phyloP scores from a whole-genome alignment of 2,113 vertebrate genomes.

The Colinus virginianus region DNA sequence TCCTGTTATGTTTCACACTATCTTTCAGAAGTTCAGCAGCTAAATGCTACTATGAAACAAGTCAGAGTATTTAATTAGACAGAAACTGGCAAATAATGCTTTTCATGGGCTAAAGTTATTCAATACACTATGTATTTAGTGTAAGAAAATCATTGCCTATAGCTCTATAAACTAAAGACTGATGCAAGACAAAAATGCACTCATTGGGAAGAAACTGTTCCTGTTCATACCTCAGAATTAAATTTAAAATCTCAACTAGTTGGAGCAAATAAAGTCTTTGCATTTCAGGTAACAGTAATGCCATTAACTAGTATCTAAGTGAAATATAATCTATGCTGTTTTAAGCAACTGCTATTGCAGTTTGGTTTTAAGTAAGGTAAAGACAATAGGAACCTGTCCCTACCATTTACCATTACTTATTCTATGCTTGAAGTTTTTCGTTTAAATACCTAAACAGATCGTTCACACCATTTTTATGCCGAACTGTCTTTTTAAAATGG shows the following conservation, averaged over 20 bases:
- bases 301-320: neutral
- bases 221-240: neutral
- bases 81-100: neutral
- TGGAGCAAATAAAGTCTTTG: neutral
- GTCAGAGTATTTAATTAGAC: neutral
- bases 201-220: neutral
- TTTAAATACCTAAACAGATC: neutral
- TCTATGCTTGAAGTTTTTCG: neutral
- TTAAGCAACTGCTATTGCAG: neutral
- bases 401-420: neutral
- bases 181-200: neutral
- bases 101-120: slow-evolving; percentile 23
- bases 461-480: neutral
- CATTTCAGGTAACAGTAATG: neutral
- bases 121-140: neutral
- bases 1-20: slow-evolving; percentile 8
- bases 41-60: slow-evolving; percentile 4
- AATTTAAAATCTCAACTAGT: neutral
- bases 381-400: neutral
- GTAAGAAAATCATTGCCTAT: neutral
- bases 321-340: neutral
- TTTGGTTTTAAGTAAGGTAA: neutral
- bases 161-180: neutral
- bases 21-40: neutral
- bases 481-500: neutral